A percentile compares a stretch with the other conserved stretches of the same genome.
These are phyloP conservation scores for Rana temporaria DNA, from an alignment of 2,113 vertebrate species.

Conservation along the genomic window DNA sequence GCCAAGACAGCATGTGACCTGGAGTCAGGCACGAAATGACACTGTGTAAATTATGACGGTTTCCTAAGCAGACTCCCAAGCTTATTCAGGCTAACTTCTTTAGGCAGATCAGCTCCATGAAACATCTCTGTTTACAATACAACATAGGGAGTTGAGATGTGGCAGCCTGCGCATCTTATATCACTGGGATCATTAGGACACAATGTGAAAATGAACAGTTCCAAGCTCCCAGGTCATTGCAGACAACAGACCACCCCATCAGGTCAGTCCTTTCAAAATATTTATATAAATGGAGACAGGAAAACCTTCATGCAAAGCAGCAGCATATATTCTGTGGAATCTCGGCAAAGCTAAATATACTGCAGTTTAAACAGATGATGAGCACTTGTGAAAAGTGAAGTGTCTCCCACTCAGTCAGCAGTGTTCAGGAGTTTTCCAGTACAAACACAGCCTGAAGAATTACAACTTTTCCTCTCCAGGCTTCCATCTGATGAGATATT, in stretches of 20 bases:
- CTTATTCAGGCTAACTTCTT: background rate
- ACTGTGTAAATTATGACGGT: background rate
- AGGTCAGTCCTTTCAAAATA: constrained; percentile 54
- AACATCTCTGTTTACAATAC: constrained; percentile 31
- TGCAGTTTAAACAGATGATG: constrained; percentile 46
- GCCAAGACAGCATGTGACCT: background rate
- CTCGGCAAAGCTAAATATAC: constrained; percentile 45
- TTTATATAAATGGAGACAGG: constrained; percentile 53
- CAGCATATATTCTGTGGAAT: constrained; percentile 37
- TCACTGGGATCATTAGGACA: constrained; percentile 46
- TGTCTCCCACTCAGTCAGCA: constrained; percentile 19
- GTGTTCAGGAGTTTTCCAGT: constrained; percentile 13
- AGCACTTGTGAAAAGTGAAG: constrained; percentile 40
- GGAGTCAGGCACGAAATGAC: background rate
- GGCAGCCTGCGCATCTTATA: constrained; percentile 52
- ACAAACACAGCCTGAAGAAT: constrained; percentile 42
- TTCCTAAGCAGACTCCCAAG: constrained; percentile 21
- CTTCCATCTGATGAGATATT: background rate
- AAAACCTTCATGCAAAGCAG: constrained; percentile 46
- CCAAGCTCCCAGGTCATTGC: constrained; percentile 37
- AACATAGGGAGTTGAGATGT: constrained; percentile 44
- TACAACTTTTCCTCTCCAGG: constrained; percentile 1
- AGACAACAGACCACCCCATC: constrained; percentile 54
- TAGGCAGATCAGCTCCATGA: background rate
- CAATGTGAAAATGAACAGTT: constrained; percentile 54